phyloP scores from a whole-genome alignment of 2,888 invertebrate genomes.

The Himalopsyche kuldschensis region DNA sequence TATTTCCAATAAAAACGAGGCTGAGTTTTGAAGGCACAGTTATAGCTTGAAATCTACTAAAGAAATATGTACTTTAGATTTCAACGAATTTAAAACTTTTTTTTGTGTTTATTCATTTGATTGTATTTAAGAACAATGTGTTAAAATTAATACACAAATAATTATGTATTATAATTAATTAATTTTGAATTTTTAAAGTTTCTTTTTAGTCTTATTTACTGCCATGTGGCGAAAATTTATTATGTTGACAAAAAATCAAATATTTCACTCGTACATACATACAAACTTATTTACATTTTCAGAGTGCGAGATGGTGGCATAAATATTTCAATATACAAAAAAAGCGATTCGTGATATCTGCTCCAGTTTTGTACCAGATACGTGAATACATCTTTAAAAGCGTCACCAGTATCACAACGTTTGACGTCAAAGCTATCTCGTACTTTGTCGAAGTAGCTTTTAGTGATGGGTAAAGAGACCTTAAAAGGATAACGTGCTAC shows the following conservation, averaged over 20 bases:
- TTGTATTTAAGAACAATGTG: no score
- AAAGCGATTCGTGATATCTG: background rate
- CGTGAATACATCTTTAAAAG: background rate
- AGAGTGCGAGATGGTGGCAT: background rate
- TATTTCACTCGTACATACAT: background rate
- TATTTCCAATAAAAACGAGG: no score
- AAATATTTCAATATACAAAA: background rate
- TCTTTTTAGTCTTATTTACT: no score
- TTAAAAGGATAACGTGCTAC: background rate
- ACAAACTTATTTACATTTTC: background rate
- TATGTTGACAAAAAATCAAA: background rate
- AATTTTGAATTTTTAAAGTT: no score
- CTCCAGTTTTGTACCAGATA: background rate
- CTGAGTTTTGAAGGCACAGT: no score
- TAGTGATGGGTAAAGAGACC: background rate
- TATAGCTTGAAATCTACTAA: no score
- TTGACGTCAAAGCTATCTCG: background rate
- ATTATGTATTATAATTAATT: no score
- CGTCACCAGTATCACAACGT: background rate
- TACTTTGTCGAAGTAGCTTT: background rate
- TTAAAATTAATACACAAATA: no score
- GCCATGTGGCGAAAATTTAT: no score
- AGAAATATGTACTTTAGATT: no score
- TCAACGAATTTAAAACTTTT: no score
- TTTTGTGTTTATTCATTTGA: no score